A percentile compares a stretch with the other conserved stretches of the same genome.
Conservation (phyloP, 2,888 invertebrate species). For the Acanthosepion lycidas region DNA sequence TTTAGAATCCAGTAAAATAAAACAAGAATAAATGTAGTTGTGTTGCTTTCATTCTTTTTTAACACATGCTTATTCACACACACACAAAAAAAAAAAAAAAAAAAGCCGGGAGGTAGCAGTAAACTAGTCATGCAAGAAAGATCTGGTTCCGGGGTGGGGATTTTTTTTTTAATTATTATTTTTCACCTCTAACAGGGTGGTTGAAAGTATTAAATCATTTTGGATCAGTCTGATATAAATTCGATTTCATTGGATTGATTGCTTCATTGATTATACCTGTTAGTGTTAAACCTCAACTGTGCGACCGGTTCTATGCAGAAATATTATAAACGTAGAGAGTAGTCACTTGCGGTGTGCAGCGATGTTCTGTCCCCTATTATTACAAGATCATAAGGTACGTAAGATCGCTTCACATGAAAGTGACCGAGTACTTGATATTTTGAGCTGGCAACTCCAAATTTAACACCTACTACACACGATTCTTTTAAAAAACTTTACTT, state of each 20-base stretch:
- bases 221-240: neutral
- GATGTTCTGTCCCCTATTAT: neutral
- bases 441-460: neutral
- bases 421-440: neutral
- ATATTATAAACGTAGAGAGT: no score
- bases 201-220: neutral
- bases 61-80: neutral
- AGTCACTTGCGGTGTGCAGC: neutral
- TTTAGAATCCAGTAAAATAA: neutral
- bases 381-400: neutral
- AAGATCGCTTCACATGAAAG: no score
- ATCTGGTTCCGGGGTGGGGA: neutral
- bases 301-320: neutral
- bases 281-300: neutral
- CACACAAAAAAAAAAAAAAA: neutral
- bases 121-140: neutral
- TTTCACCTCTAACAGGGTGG: neutral
- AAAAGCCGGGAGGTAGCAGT: neutral
- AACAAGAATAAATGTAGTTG: neutral
- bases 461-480: neutral
- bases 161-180: neutral
- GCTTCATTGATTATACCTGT: neutral
- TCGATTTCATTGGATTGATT: neutral
- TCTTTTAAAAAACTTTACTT: neutral
- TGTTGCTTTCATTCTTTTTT: neutral